A percentile compares a stretch with the other conserved stretches of the same genome.
These are phyloP conservation scores for Cabera pusaria DNA, from an alignment of 2,888 invertebrate genomes.

Conservation along the genomic window DNA sequence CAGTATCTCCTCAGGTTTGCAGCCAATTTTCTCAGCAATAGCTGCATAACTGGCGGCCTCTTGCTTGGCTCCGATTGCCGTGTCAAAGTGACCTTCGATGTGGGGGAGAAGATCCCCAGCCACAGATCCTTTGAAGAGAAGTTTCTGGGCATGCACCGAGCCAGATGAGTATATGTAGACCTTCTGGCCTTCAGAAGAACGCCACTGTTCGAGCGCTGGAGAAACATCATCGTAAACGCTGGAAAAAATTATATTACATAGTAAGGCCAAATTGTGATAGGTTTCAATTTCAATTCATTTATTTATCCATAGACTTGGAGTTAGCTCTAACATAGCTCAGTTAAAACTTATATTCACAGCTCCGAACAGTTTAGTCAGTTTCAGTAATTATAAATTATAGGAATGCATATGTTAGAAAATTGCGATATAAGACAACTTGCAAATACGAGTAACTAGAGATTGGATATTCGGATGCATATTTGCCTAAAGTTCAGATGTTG, in stretches of 20 bases:
- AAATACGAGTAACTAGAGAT: too few relatives aligned
- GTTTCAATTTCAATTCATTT: too few relatives aligned
- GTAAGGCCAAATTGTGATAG: too few relatives aligned
- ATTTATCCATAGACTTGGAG: too few relatives aligned
- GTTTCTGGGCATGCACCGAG: constrained; percentile 94
- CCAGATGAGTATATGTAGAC: constrained; percentile 97
- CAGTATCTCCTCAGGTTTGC: constrained; percentile 86
- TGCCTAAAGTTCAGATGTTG: too few relatives aligned
- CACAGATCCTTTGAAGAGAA: constrained; percentile 90
- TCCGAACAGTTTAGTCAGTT: too few relatives aligned
- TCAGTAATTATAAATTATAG: too few relatives aligned
- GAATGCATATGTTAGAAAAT: too few relatives aligned
- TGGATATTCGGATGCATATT: too few relatives aligned
- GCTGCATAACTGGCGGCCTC: constrained; percentile 90
- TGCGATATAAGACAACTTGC: too few relatives aligned
- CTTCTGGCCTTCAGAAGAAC: constrained; percentile 83
- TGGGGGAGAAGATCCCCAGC: constrained; percentile 89
- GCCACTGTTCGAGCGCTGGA: constrained; percentile 88
- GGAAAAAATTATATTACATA: constrained; percentile 58
- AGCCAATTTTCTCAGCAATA: constrained; percentile 87
- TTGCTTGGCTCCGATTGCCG: constrained; percentile 91
- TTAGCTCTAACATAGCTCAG: too few relatives aligned
- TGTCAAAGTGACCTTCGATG: constrained; percentile 93
- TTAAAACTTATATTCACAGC: too few relatives aligned
- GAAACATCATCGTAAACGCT: constrained; percentile 95